Percentiles rank a stretch among this genome's conserved stretches.
Evolutionary conservation across 2,113 vertebrate species (phyloP).

Genomic region (Chaetorhynchus papuensis): DNA sequence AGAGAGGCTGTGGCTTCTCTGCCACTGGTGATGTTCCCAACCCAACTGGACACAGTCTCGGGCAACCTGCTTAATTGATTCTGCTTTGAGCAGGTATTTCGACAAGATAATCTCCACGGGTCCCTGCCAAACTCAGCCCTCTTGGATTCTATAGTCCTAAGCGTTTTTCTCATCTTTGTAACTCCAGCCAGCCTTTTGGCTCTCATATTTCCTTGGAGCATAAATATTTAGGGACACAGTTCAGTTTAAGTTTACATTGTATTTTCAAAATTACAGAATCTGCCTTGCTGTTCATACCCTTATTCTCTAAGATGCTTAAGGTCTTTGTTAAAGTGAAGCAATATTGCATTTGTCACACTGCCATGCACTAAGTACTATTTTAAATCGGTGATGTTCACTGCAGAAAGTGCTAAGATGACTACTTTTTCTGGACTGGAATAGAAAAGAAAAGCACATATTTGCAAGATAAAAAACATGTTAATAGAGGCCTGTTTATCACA

Average conservation of each 20-base stretch:
- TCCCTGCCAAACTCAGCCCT: background rate
- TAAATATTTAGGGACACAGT: background rate
- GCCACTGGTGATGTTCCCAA: background rate
- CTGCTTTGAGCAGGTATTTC: background rate
- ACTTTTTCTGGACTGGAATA: background rate
- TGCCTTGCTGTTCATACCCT: background rate
- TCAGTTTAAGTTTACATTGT: background rate
- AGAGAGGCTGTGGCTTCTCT: background rate
- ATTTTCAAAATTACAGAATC: background rate
- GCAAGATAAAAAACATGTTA: background rate
- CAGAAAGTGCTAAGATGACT: background rate
- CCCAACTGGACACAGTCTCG: rapidly evolving
- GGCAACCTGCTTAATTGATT: background rate
- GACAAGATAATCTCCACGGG: background rate
- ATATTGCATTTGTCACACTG: background rate
- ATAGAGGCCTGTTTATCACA: background rate
- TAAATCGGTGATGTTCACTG: background rate
- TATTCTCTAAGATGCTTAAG: background rate
- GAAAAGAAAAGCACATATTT: background rate
- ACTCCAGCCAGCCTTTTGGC: background rate
- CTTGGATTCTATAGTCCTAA: background rate
- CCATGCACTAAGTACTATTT: background rate
- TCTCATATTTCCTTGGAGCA: background rate
- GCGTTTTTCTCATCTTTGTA: background rate
- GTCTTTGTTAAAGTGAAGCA: background rate